Conservation (phyloP, 2,113 vertebrate species). For the Scomber japonicus region DNA sequence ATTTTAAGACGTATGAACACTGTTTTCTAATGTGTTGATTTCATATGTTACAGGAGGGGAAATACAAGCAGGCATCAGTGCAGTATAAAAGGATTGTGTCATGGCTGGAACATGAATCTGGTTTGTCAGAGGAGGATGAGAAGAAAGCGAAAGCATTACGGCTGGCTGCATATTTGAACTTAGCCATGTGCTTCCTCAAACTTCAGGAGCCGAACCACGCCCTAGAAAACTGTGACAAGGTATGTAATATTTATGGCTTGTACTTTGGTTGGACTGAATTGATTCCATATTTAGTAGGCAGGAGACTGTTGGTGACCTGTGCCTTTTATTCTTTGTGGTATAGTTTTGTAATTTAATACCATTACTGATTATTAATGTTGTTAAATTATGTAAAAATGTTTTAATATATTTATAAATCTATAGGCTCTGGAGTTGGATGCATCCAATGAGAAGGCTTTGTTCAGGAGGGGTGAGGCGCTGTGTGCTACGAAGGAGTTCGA, state of each 20-base stretch:
- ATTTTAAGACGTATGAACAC: not conserved
- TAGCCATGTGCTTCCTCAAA: constrained; percentile 97
- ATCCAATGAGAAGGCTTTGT: constrained; percentile 95
- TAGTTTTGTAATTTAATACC: too few species aligned
- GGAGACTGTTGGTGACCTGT: too few species aligned
- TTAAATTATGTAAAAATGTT: not conserved
- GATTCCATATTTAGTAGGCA: not conserved
- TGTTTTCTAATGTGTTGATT: constrained; percentile 9
- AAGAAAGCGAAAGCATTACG: constrained; percentile 87
- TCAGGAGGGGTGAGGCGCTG: constrained; percentile 93
- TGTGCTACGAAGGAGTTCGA: constrained; percentile 94
- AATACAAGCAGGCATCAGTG: constrained; percentile 91
- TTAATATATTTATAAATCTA: not conserved
- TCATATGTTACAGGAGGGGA: constrained; percentile 87
- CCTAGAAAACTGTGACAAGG: constrained; percentile 95
- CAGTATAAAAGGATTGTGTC: constrained; percentile 97
- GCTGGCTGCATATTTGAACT: constrained; percentile 94
- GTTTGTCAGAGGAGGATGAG: constrained; percentile 86
- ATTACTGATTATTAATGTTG: not conserved
- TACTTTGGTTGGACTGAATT: not conserved
- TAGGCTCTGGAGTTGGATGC: constrained; percentile 92
- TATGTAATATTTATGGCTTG: constrained; percentile 73
- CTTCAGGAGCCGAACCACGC: constrained; percentile 91
- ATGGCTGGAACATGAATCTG: constrained; percentile 93
- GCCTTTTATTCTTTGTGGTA: too few species aligned